Evolutionary conservation across 2,888 invertebrate species (phyloP), one percentile per base, ranked within the genome.

Genomic region (Leptinotarsa haldemani): DNA sequence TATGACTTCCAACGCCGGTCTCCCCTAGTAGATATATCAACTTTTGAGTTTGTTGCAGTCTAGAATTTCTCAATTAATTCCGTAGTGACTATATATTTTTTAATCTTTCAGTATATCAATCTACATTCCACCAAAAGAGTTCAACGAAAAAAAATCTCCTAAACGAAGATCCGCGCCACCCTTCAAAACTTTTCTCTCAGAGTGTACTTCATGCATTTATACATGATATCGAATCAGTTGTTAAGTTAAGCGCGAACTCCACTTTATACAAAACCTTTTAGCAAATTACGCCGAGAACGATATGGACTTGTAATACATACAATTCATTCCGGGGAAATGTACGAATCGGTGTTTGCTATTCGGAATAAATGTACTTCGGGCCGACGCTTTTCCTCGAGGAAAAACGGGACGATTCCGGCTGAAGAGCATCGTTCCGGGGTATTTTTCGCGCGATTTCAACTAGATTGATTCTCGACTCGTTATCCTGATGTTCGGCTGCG

Each of bases 181-280:
- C 3, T 5, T 61, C 16, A n/a, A 61, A 61, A 40, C 61, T 74
- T 61, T 69, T 53, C 16, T 68, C 68, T 1, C 52, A 18, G 78
- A 78, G 65, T 79, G 74, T 79, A 75, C 85, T 85, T 87, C 87
- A 86, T 88, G 86, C 87, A 88, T 88, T 86, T 86, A 87, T 85
- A 87, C 87, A 88, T 88, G 87, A 87, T 87, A 85, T 86, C 85
- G 86, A 87, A 88, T 88, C 87, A 86, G 87, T 87, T 87, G 87
- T 87, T 87, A 88, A 87, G 86, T 86, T 87, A 87, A 87, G 86
- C 87, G 88, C 83, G 84, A 87, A 87, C 83, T 85, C 86, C 86
- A 87, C 87, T 87, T 86, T 87, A 86, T 85, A 86, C 86, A 85
- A 87, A 88, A 87, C 87, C 88, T 88, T 88, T 88, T 88, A 88